Conservation (phyloP, 2,888 invertebrate species). For the Drosophila mimica region DNA sequence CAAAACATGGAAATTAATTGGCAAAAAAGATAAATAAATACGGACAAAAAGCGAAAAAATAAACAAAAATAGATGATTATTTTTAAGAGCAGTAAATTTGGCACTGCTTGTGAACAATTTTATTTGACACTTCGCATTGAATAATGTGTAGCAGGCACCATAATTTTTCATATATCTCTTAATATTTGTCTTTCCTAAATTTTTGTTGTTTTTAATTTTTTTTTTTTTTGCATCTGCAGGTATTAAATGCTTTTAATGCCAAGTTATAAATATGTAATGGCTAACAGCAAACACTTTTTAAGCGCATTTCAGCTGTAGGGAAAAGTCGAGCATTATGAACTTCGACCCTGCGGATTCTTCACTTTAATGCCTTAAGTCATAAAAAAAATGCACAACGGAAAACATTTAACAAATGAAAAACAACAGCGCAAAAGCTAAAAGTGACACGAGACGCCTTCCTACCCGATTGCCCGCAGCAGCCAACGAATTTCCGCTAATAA, state of each 20-base stretch:
- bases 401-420: conserved; percentile 63
- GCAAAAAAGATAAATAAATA: background rate
- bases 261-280: conserved; percentile 43
- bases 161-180: conserved; percentile 1
- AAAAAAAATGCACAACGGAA: conserved; percentile 41
- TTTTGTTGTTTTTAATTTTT: background rate
- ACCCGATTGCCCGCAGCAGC: conserved; percentile 8
- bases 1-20: conserved; percentile 29
- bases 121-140: conserved; percentile 59
- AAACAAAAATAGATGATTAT: conserved; percentile 56
- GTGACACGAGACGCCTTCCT: conserved; percentile 42
- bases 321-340: conserved; percentile 31
- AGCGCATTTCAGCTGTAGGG: conserved; percentile 4
- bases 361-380: conserved; percentile 37
- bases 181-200: background rate
- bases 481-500: conserved; percentile 77
- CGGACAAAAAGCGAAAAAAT: conserved; percentile 5
- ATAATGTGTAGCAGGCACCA: conserved; percentile 21
- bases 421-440: conserved; percentile 62
- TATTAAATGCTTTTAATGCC: conserved; percentile 29
- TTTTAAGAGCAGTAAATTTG: conserved; percentile 51
- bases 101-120: conserved; percentile 69
- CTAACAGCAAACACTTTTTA: conserved; percentile 14
- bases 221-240: conserved; percentile 1
- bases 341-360: conserved; percentile 2